Evolutionary conservation across 2,113 vertebrate genomes (phyloP), one percentile per base, ranked within the genome.

Genomic region (Odocoileus hemionus): DNA sequence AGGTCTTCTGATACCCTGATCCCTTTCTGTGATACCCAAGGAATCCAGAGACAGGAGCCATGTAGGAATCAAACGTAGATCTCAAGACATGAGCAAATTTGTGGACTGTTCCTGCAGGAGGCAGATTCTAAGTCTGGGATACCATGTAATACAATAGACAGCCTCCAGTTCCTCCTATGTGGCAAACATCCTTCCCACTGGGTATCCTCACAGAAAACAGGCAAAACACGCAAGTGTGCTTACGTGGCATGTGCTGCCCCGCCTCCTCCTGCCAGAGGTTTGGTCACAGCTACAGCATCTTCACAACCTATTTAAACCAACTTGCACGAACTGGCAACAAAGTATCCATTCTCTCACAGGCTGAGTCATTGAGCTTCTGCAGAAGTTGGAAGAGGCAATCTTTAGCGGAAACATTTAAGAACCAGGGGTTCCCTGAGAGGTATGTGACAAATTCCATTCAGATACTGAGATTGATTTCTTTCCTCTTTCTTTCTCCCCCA

Each of bases 391-490:
- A 95, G 57, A 94, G 57, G 67, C 47, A 95, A 28, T 92, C 30
- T 54, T 79, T 83, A 96, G 28, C 76, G 1, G 50, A 90, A 88
- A 52, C 45, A n/a, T 76, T 90, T 67, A 92, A 86, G 79, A 96
- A 43, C 79, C 61, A 90, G 43, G n/a, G 80, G 19, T 26, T 91
- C 84, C 36, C 36, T 64, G 89, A 92, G 82, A 98, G 87, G 94
- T 97, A 89, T 70, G 95, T 95, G 61, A 86, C 85, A 86, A 97
- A 96, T 97, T 93, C 80, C 67, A 96, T 96, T 88, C 92, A 97
- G 95, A 96, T 97, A 90, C 94, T 92, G 43, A 16, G 19, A 90
- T 60, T 90, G 52, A 7, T 36, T 91, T 87, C 13, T 92, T 83
- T 23, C 26, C 79, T 16, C 14, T 47, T 16, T 45, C 17, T 39